Base-by-base conservation (phyloP, 2,888 invertebrate species). In the Eristalis arbustorum region DNA sequence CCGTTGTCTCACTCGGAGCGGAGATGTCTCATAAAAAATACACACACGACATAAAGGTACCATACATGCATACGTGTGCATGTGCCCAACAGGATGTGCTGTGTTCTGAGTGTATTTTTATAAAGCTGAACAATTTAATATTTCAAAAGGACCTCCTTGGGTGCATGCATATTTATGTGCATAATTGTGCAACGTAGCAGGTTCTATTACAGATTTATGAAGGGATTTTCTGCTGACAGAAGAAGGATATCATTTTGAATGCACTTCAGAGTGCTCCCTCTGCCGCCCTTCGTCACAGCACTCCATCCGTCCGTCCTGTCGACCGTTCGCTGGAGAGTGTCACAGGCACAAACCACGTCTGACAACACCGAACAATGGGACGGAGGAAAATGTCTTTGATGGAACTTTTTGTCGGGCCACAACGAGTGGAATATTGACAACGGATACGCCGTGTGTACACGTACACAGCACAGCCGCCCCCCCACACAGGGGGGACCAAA, bases 151-250 rank as follows among this genome's bases (percentile, higher is more conserved):
- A 87, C 87, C 69, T 74, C 40, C 56, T 14, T 40, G 63, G 56
- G 63, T 49, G 25, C 18, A 66, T 68, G 57, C 34, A 87, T 57
- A 81, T 69, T 75, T 75, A 81, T 79, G 68, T 69, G 42, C 75
- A 75, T 81, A 79, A 79, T 78, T 87, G 57, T 83, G 69, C 67
- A 75, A 75, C 75, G 66, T 66, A 83, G 66, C 18, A 62, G 57
- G 57, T 74, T 28, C 69, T 61, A 71, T 66, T 72, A 78, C 42
- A 62, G 66, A 78, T 78, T 74, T 78, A 72, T 72, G 75, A 67
- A 83, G 31, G 63, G 72, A 75, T 75, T 79, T 87, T 83, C 8
- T 79, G 87, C 83, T 87, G 87, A 87, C 87, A 87, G 67, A 83
- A 83, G 87, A 72, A 79, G 75, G 71, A 87, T 83, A 83, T 79